Conservation (phyloP, 1,140 invertebrate species). For the Latrodectus geometricus region DNA sequence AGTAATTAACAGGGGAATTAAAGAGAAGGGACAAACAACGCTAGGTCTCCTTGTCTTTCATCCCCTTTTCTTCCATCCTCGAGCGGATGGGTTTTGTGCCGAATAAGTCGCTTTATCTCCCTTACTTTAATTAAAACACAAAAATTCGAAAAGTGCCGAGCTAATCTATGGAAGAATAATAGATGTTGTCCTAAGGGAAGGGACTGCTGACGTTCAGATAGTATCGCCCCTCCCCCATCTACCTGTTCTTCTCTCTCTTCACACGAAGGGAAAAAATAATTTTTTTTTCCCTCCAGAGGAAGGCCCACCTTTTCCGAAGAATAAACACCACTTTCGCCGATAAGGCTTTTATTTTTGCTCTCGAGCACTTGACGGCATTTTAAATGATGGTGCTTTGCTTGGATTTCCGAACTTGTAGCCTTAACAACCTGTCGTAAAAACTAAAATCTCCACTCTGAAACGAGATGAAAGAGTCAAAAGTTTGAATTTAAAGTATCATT, state of each 20-base stretch:
- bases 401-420: background rate
- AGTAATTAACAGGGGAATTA: conserved; percentile 62
- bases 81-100: conserved; percentile 55
- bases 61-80: conserved; percentile 37
- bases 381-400: conserved; percentile 49
- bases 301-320: conserved; percentile 58
- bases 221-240: conserved; percentile 31
- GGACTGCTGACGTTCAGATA: conserved; percentile 49
- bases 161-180: conserved; percentile 62
- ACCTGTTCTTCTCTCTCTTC: conserved; percentile 30
- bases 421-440: background rate
- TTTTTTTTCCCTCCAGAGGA: conserved; percentile 15
- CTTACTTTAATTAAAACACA: conserved; percentile 61
- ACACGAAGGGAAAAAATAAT: conserved; percentile 29
- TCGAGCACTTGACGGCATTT: conserved; percentile 47
- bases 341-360: conserved; percentile 49
- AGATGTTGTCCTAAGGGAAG: conserved; percentile 60
- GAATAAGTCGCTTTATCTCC: conserved; percentile 59
- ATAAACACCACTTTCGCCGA: conserved; percentile 58
- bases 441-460: background rate
- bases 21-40: conserved; percentile 60
- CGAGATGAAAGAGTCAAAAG: background rate
- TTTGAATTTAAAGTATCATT: background rate
- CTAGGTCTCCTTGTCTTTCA: conserved; percentile 59
- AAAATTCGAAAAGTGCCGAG: conserved; percentile 61